These are phyloP conservation scores for Drosophila auraria DNA, from an alignment of 1,140 invertebrate species.

Conservation along the genomic window DNA sequence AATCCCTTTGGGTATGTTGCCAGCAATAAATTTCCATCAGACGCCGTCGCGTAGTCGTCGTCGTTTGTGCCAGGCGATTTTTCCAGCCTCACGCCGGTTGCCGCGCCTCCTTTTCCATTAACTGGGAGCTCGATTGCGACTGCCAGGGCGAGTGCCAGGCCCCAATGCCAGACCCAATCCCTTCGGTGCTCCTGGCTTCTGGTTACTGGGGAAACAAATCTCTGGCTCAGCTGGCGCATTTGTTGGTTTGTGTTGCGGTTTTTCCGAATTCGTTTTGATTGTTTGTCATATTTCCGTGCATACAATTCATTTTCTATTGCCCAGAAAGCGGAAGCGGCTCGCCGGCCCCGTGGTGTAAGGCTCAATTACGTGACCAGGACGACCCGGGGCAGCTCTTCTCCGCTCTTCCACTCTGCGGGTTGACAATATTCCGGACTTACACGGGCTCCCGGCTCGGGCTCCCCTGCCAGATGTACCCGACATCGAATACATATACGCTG, in stretches of 20 bases:
- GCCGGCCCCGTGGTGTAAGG: slow-evolving; percentile 31
- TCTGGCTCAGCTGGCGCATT: slow-evolving; percentile 76
- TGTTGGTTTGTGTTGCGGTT: slow-evolving; percentile 70
- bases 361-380: slow-evolving; percentile 63
- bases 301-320: slow-evolving; percentile 70
- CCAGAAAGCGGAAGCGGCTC: slow-evolving; percentile 35
- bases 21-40: slow-evolving; percentile 83
- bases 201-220: slow-evolving; percentile 67
- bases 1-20: slow-evolving; percentile 81
- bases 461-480: slow-evolving; percentile 31
- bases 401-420: slow-evolving; percentile 4
- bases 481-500: slow-evolving; percentile 13
- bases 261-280: slow-evolving; percentile 75
- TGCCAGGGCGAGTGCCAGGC: not conserved
- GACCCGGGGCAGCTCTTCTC: slow-evolving; percentile 22
- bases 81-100: slow-evolving; percentile 58
- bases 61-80: slow-evolving; percentile 68
- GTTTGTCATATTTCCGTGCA: slow-evolving; percentile 79
- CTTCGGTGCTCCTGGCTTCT: slow-evolving; percentile 12
- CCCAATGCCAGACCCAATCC: slow-evolving; percentile 1
- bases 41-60: slow-evolving; percentile 37
- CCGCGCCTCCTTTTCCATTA: slow-evolving; percentile 61
- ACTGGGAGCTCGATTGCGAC: slow-evolving; percentile 19
- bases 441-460: slow-evolving; percentile 9
- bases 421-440: slow-evolving; percentile 34